Evolutionary conservation across 2,113 vertebrate genomes (phyloP), one percentile per base, ranked within the genome.

Genomic region (Myanophis thanlyinensis): DNA sequence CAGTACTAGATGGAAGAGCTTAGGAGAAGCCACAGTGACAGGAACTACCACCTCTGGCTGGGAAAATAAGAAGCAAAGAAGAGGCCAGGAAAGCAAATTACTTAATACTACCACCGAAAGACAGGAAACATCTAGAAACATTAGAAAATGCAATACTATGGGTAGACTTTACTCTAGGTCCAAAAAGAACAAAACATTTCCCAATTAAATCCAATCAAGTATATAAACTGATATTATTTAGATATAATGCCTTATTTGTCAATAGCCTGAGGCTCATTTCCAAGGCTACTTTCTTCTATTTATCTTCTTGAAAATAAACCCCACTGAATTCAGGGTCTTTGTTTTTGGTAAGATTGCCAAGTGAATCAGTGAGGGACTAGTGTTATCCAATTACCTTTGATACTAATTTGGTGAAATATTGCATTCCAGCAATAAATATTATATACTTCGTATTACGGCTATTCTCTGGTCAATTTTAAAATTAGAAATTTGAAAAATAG

Each of bases 31-130:
- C 96, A 98, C 96, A 93, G 97, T 96, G 95, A 98, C 93, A 95
- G 94, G 97, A 91, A 98, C 94, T 98, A 98, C 96, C 97, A 98
- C 98, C 97, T 98, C 97, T 97, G 97, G 98, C 98, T 98, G 97
- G 95, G 97, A 97, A 98, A 97, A 98, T 97, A 98, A 95, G 98
- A 97, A 95, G 97, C 97, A 97, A 97, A 96, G 95, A 96, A 94
- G 93, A 97, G 95, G 95, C 97, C 95, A 89, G 96, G 91, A 95
- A 95, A 96, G 96, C 85, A 18, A 80, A 95, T 97, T 93, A 96
- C 86, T 96, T 94, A 93, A 95, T 92, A 96, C 92, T 89, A 95
- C 73, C 87, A 95, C 94, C 92, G 92, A 89, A 18, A 96, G 94
- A 91, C 92, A 95, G 92, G 95, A 87, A 96, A 93, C 12, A 27